Evolutionary conservation across 1,140 invertebrate species (phyloP).

Genomic region (Temnothorax nylanderi): DNA sequence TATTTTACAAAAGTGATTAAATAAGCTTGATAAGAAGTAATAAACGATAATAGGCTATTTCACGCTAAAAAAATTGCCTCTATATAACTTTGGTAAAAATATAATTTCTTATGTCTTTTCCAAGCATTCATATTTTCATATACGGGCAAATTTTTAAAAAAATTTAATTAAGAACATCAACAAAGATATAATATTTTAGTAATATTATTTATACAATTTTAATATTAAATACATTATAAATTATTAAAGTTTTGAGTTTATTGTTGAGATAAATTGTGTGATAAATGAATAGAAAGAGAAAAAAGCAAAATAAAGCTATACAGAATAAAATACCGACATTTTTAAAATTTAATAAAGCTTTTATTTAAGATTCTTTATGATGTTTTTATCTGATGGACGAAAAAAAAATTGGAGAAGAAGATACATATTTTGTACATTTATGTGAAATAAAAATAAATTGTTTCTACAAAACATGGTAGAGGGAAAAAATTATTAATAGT

Average conservation of each 20-base stretch:
- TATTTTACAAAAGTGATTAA: background rate
- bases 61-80: background rate
- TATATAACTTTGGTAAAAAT: background rate
- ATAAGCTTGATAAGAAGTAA: background rate
- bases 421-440: background rate
- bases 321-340: background rate
- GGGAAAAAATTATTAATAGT: background rate
- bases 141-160: background rate
- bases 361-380: background rate
- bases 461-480: background rate
- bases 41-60: background rate
- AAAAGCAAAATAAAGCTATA: background rate
- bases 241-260: background rate
- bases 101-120: background rate
- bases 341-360: background rate
- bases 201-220: background rate
- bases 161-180: background rate
- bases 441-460: background rate
- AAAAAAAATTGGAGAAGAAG: background rate
- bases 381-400: background rate
- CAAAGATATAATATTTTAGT: background rate
- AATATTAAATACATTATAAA: background rate
- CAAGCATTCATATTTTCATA: background rate
- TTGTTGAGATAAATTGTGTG: background rate
- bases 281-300: background rate